These are phyloP conservation scores for Nasonia vitripennis DNA, from an alignment of 1,140 invertebrate species.

Conservation along the genomic window DNA sequence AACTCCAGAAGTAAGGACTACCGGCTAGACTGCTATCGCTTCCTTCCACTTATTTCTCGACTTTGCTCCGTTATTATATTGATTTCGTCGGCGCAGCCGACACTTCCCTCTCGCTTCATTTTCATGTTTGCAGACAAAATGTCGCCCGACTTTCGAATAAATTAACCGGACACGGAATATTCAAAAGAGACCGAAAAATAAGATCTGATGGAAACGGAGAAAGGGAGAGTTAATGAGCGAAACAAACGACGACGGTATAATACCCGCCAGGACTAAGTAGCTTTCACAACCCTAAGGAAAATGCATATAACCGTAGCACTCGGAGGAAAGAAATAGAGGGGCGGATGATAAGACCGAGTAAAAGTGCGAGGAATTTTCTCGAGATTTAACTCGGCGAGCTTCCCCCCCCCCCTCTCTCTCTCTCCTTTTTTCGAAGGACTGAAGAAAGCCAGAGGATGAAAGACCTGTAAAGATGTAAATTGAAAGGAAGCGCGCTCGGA, in stretches of 20 bases:
- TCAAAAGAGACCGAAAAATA: not conserved
- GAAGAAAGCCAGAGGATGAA: conserved; percentile 23
- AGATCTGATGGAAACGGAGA: not conserved
- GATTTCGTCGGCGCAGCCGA: too few relatives aligned
- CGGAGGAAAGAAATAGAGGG: not conserved
- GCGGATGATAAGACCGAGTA: not conserved
- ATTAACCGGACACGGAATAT: not conserved
- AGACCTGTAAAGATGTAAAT: conserved; percentile 44
- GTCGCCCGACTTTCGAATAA: not conserved
- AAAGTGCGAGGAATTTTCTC: conserved; percentile 39
- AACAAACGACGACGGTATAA: not conserved
- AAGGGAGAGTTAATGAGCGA: not conserved
- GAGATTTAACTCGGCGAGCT: conserved; percentile 45
- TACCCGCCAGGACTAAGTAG: not conserved
- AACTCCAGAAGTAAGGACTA: not conserved
- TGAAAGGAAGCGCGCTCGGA: conserved; percentile 42
- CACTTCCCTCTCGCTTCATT: too few relatives aligned
- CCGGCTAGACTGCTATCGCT: not conserved
- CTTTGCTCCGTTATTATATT: too few relatives aligned
- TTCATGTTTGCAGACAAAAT: too few relatives aligned
- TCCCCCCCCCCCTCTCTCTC: not conserved
- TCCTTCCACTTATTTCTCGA: not conserved
- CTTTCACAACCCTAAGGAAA: not conserved
- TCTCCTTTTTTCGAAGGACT: conserved; percentile 38
- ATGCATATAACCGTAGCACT: not conserved